Base-by-base conservation (phyloP, 2,888 invertebrate genomes). In the Hololepta plana region DNA sequence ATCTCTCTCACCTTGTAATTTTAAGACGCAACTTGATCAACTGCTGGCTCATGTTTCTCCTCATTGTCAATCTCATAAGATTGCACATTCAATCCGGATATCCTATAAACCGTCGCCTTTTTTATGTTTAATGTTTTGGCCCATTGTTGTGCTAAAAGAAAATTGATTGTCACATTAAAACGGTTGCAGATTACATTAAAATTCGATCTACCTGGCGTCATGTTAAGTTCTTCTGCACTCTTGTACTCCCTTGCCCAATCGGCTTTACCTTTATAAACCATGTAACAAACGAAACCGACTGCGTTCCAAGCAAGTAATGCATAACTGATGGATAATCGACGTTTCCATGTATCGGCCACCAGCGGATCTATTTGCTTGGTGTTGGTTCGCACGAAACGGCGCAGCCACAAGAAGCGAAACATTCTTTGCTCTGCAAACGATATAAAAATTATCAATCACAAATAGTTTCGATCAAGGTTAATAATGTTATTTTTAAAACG, bases 261-360 rank as follows among this genome's bases (percentile, higher is more conserved):
- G 4, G 49, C 57, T 42, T 68, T 71, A 3, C 75, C 75, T 2
- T 44, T 51, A 34, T 57, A 68, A 7, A 59, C 45, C 49, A 57
- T 61, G 38, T 70, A 75, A 11, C 59, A 36, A 3, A 75, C 64
- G 10, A 68, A 39, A 6, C 73, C 76, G 44, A 75, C 69, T 1
- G 72, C 71, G 49, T 77, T 69, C 76, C 76, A 77, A 8, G 72
- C 69, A 5, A 70, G n/a, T 21, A 77, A 28, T 16, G 64, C 66
- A 42, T 77, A 79, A 0, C 49, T 55, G 31, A 73, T 33, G 34
- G 74, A 67, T 1, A 77, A 48, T 12, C 70, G 59, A 4, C 57
- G 53, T 45, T 71, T 72, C 72, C 70, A 72, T 5, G 57, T 21
- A 2, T 51, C 41, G 1, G 76, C 76, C 15, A 46, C 50, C 8